phyloP scores from a whole-genome alignment of 2,888 invertebrate species.

The Lithodes maja region DNA sequence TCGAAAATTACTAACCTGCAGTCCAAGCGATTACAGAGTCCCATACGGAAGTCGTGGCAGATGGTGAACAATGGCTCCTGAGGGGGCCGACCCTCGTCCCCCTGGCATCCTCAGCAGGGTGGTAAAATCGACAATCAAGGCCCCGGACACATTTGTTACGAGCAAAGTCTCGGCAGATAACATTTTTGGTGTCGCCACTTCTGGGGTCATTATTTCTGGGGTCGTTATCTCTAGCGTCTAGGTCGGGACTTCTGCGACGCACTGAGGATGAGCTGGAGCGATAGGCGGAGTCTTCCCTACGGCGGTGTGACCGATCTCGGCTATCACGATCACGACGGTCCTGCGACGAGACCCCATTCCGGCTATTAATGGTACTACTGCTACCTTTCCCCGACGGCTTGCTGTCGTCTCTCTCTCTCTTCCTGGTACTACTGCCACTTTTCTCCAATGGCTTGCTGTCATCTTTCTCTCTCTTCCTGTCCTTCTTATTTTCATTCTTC shows the following conservation, averaged over 20 bases:
- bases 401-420: background rate
- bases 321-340: background rate
- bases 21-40: background rate
- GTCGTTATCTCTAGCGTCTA: background rate
- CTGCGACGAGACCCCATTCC: background rate
- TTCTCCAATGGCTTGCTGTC: background rate
- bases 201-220: no score
- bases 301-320: background rate
- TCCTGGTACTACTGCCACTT: background rate
- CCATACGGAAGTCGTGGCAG: background rate
- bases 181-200: background rate
- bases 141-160: background rate
- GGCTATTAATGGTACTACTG: background rate
- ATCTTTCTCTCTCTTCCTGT: background rate
- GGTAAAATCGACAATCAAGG: background rate
- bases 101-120: background rate
- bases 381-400: background rate
- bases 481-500: background rate
- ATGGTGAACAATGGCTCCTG: background rate
- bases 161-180: background rate
- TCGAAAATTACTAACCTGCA: background rate
- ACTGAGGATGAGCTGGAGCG: background rate
- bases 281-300: background rate
- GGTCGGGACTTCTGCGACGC: background rate
- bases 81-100: background rate